A percentile compares a stretch with the other conserved stretches of the same genome.
Evolutionary conservation across 2,113 vertebrate genomes (phyloP).

Genomic region (Megalops atlanticus): DNA sequence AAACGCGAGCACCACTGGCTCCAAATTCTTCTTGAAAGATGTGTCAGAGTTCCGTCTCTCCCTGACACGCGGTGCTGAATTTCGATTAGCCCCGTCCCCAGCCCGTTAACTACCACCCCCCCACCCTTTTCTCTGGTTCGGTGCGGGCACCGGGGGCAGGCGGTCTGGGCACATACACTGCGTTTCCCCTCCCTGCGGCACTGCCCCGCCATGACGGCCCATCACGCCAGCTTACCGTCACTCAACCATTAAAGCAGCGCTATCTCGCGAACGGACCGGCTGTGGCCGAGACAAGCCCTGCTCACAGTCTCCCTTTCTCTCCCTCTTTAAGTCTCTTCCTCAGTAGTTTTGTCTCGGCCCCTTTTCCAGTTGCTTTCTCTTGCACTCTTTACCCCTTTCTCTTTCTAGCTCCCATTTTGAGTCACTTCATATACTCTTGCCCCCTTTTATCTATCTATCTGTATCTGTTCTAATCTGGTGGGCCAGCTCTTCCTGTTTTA

Average conservation of each 20-base stretch:
- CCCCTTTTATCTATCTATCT: no score
- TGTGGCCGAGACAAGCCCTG: no score
- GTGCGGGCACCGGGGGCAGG: neutral
- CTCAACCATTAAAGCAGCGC: conserved; percentile 30
- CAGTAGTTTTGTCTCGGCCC: no score
- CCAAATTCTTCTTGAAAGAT: conserved; percentile 1
- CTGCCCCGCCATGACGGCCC: conserved; percentile 24
- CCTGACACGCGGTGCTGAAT: neutral
- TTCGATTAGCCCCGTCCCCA: conserved; percentile 10
- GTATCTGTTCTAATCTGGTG: no score
- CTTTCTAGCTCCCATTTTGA: conserved; percentile 37
- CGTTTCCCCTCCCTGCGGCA: neutral
- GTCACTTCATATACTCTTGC: neutral
- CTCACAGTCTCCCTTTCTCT: conserved; percentile 4
- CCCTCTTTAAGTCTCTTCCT: conserved; percentile 38
- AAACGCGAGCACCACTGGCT: neutral
- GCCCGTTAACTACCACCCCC: neutral
- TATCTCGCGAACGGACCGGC: neutral
- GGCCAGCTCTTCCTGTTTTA: no score
- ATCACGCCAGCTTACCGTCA: conserved; percentile 30
- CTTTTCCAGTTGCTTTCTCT: no score
- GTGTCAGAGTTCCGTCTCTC: neutral
- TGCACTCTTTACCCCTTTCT: no score
- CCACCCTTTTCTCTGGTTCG: neutral
- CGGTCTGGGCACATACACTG: neutral